These are phyloP conservation scores for Protobothrops flavoviridis DNA, from an alignment of 2,113 vertebrate genomes.

Conservation along the genomic window DNA sequence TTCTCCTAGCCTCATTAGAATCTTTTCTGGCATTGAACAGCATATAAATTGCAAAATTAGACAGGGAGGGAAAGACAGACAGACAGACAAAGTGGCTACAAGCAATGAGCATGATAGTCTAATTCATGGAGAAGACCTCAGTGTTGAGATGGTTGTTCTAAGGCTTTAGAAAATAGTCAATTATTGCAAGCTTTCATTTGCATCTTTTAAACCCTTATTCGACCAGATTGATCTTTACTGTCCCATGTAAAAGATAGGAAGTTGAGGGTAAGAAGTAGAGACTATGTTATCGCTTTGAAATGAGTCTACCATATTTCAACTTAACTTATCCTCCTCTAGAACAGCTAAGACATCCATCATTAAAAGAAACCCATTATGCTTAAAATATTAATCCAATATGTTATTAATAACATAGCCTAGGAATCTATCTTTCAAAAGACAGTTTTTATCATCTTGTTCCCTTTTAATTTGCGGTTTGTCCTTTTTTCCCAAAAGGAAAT, in stretches of 20 bases:
- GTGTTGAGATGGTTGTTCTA: not conserved
- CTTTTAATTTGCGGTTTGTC: slow-evolving; percentile 62
- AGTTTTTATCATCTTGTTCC: slow-evolving; percentile 54
- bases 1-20: not conserved
- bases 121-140: not conserved
- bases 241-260: not conserved
- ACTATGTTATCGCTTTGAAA: not conserved
- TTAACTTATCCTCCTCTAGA: not conserved
- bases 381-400: slow-evolving; percentile 64
- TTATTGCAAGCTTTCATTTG: not conserved
- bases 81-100: not conserved
- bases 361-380: slow-evolving; percentile 37
- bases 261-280: not conserved
- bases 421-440: slow-evolving; percentile 56
- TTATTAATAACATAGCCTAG: slow-evolving; percentile 57
- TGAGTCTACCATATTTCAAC: not conserved
- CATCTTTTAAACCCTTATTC: not conserved
- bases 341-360: slow-evolving; percentile 37
- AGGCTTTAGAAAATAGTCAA: not conserved
- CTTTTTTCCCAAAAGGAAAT: slow-evolving; percentile 54
- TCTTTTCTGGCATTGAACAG: not conserved
- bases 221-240: not conserved
- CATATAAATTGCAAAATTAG: not conserved
- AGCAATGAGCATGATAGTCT: not conserved
- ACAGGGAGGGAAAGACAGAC: not conserved